Base-by-base conservation (phyloP, 2,113 vertebrate genomes). In the Scomber japonicus region DNA sequence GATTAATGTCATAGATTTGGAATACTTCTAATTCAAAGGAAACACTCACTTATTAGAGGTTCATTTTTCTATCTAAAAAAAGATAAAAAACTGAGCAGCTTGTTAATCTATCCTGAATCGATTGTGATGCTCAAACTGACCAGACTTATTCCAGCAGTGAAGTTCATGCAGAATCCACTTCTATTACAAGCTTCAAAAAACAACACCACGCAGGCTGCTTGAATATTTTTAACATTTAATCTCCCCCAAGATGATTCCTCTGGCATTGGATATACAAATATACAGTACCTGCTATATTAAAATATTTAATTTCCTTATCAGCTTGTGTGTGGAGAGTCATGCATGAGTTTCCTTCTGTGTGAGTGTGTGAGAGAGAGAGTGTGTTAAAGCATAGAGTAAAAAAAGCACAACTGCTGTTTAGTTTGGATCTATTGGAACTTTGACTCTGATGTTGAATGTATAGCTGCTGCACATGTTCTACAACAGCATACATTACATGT, bases 251-350 rank as follows among this genome's bases (percentile, higher is more conserved):
- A 71, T 63, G 45, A 74, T 60, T 72, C 45, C 51, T 62, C 3
- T 3, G 57, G 75, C n/a, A 24, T 71, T 46, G 65, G 51, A 72
- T 40, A 70, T 59, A 76, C 45, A 62, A 62, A 71, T 53, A 63
- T 62, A 46, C 45, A 69, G 46, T 53, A 35, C 59, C 46, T 46
- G 16, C 16, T 61, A 35, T 70, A 11, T 76, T 72, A 65, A 74
- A 80, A 83, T 67, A 57, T 81, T 76, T 79, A 11, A 68, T 70
- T 50, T 3, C 7, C 48, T 76, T 74, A 85, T 72, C 76, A 75
- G 78, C 50, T 60, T 61, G 57, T 72, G 64, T 59, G 46, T 61
- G 57, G 31, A 60, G 15, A 72, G 77, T 79, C 75, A 78, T 13
- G 31, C 57, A 15, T 63, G 6, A 16, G 70, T 27, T 27, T 27